Percentiles rank a stretch among this genome's conserved stretches.
Evolutionary conservation across 2,888 invertebrate species (phyloP).

Genomic region (Polydrusus cervinus): DNA sequence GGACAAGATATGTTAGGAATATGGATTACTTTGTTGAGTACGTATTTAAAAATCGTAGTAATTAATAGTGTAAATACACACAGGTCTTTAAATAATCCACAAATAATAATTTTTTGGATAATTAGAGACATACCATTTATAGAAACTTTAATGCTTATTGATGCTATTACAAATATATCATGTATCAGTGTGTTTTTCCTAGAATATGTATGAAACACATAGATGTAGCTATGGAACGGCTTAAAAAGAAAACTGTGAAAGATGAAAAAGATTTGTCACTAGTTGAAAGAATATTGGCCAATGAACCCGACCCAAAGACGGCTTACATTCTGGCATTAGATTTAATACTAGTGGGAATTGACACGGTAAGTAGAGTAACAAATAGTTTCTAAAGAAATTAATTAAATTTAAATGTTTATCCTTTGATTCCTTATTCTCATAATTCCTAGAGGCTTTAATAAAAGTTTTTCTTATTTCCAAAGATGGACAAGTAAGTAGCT

Average conservation of each 20-base stretch:
- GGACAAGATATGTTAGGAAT: conserved; percentile 77
- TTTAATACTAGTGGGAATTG: conserved; percentile 86
- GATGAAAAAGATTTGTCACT: conserved; percentile 74
- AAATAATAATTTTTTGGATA: too few species aligned
- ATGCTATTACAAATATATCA: too few species aligned
- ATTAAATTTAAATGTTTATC: too few species aligned
- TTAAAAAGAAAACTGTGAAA: conserved; percentile 69
- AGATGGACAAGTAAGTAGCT: too few species aligned
- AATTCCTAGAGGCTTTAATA: too few species aligned
- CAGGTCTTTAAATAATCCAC: too few species aligned
- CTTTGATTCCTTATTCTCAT: too few species aligned
- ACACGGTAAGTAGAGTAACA: conserved; percentile 75
- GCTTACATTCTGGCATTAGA: conserved; percentile 84
- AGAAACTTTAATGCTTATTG: too few species aligned
- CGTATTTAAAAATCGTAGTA: conserved; percentile 48
- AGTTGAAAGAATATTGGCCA: conserved; percentile 77
- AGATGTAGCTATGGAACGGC: conserved; percentile 71
- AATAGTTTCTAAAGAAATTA: too few species aligned
- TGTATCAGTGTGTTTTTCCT: conserved; percentile 58
- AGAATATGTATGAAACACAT: conserved; percentile 80
- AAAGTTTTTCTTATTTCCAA: too few species aligned
- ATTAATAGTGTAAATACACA: too few species aligned
- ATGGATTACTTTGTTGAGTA: conserved; percentile 82
- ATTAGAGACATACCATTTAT: too few species aligned
- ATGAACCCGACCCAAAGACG: conserved; percentile 76